Percentiles rank a stretch among this genome's conserved stretches.
Conservation (phyloP, 1,140 invertebrate species). For the Saxidomus purpurata region DNA sequence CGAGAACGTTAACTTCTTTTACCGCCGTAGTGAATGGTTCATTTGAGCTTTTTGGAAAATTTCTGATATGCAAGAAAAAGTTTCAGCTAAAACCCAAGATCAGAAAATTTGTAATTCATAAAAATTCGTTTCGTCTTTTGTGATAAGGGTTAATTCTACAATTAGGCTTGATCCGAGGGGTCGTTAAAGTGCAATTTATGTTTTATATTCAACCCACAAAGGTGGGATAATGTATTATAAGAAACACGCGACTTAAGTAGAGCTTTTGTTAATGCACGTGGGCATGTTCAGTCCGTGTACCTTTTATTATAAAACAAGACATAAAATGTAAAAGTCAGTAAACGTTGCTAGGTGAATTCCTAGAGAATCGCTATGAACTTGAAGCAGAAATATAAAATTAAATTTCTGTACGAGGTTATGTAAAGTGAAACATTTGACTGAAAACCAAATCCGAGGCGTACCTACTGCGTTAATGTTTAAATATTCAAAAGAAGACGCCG, state of each 20-base stretch:
- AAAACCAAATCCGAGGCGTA: too few relatives aligned
- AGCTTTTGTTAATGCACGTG: slow-evolving; percentile 54
- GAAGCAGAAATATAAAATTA: slow-evolving; percentile 15
- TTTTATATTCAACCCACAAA: slow-evolving; percentile 55
- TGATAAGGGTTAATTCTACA: slow-evolving; percentile 50
- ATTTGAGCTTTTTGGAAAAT: slow-evolving; percentile 8
- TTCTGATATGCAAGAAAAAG: slow-evolving; percentile 17
- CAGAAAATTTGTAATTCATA: slow-evolving; percentile 65
- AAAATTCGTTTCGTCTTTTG: slow-evolving; percentile 65
- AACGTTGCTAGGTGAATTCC: slow-evolving; percentile 32
- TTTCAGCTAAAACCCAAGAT: slow-evolving; percentile 16
- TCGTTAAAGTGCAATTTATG: slow-evolving; percentile 64
- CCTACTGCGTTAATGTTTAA: too few relatives aligned
- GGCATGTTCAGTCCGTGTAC: background rate
- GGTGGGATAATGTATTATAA: slow-evolving; percentile 37
- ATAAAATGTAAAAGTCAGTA: background rate
- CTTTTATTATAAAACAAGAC: slow-evolving; percentile 22
- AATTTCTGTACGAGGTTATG: background rate
- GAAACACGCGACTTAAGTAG: slow-evolving; percentile 63
- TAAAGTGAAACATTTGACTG: too few relatives aligned
- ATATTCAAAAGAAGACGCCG: too few relatives aligned
- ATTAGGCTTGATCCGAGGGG: background rate
- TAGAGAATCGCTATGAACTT: background rate
- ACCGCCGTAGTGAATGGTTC: slow-evolving; percentile 39
- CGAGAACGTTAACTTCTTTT: slow-evolving; percentile 22